Evolutionary conservation across 2,797 vertebrate species (phyloP).

Genomic region (Manis crassicaudata): DNA sequence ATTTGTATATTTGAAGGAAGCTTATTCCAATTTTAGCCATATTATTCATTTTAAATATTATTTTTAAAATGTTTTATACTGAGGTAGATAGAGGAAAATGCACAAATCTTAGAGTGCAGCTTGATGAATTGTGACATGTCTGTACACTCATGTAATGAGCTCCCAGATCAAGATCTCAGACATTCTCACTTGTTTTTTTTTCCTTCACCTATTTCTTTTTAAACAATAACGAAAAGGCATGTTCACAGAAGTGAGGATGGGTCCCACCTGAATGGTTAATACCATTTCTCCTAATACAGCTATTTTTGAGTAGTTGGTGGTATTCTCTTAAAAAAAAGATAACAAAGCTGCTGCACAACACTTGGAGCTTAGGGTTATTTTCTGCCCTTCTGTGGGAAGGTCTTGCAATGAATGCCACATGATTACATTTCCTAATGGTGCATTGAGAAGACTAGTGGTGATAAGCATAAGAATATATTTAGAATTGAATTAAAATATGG

Average conservation of each 20-base stretch:
- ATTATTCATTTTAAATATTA: too few species aligned
- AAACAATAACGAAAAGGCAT: slow-evolving; percentile 24
- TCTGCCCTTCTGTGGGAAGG: background rate
- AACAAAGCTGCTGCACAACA: background rate
- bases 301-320: slow-evolving; percentile 31
- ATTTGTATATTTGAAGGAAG: too few species aligned
- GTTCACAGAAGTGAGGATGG: background rate
- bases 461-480: slow-evolving; percentile 29
- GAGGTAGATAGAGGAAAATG: too few species aligned
- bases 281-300: background rate
- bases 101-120: too few species aligned
- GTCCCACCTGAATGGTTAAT: slow-evolving; percentile 28
- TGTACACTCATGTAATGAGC: too few species aligned
- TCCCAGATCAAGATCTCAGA: too few species aligned
- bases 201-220: background rate
- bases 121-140: too few species aligned
- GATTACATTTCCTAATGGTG: background rate
- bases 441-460: slow-evolving; percentile 26
- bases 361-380: slow-evolving; percentile 36
- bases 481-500: slow-evolving; percentile 42
- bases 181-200: too few species aligned
- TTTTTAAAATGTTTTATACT: too few species aligned
- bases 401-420: background rate
- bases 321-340: slow-evolving; percentile 12
- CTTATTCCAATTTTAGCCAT: too few species aligned